phyloP scores from a whole-genome alignment of 2,888 invertebrate genomes.

The Metacarcinus magister region DNA sequence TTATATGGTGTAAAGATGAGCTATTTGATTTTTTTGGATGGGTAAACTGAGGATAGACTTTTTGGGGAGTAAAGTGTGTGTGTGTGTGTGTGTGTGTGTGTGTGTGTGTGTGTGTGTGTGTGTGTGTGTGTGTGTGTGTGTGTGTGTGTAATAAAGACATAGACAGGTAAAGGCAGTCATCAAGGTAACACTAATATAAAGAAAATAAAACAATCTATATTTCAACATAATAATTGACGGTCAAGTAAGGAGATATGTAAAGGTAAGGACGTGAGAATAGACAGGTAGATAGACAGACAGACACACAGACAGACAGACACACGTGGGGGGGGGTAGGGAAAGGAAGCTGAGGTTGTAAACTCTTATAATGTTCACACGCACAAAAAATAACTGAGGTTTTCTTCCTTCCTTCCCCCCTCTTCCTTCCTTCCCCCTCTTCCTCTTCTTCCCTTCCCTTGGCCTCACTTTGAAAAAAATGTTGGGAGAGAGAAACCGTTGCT shows the following conservation, averaged over 20 bases:
- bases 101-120: conserved; percentile 15
- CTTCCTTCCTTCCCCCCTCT: neutral
- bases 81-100: conserved; percentile 29
- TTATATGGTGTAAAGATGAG: neutral
- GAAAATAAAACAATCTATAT: no score
- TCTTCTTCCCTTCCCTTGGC: neutral
- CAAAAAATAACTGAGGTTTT: conserved; percentile 46
- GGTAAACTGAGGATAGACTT: neutral
- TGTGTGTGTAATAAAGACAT: neutral
- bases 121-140: neutral
- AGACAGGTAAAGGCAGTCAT: neutral
- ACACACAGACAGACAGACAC: neutral
- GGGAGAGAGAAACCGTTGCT: neutral
- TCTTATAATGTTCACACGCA: conserved; percentile 37
- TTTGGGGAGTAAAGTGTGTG: neutral
- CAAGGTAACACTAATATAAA: neutral
- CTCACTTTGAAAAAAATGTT: neutral
- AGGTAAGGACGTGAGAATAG: neutral
- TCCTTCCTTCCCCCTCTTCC: neutral
- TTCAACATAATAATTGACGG: neutral
- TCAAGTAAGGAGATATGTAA: neutral
- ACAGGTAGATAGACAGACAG: neutral
- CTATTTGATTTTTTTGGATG: neutral
- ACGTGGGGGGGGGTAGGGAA: neutral
- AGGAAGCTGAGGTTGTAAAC: conserved; percentile 46